Conservation (phyloP, 2,888 invertebrate species). For the Panopea generosa region DNA sequence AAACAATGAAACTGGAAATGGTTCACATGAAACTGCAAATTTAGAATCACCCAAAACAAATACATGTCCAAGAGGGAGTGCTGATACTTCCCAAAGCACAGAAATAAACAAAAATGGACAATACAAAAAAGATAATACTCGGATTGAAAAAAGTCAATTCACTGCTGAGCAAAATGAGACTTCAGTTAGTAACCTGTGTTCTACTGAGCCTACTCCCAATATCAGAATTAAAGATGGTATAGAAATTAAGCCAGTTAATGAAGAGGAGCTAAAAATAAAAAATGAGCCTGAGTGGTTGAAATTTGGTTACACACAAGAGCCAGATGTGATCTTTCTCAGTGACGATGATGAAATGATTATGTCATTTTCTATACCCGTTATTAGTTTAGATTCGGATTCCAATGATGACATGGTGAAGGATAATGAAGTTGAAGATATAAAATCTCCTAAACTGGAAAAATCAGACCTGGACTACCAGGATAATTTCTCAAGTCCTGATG, state of each 20-base stretch:
- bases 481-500: conserved; percentile 26
- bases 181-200: not conserved
- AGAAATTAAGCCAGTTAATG: not conserved
- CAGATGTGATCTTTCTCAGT: conserved; percentile 52
- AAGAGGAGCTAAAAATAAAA: conserved; percentile 19
- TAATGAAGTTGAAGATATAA: not conserved
- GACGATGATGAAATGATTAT: conserved; percentile 51
- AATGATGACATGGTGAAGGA: conserved; percentile 15
- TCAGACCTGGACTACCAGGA: conserved; percentile 14
- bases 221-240: not conserved
- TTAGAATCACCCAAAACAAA: no score
- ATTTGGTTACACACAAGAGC: conserved; percentile 56
- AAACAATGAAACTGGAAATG: no score
- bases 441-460: conserved; percentile 7
- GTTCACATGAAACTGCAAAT: no score
- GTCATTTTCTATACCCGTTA: conserved; percentile 36
- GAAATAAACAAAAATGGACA: no score
- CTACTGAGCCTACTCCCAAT: not conserved
- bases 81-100: no score
- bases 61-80: no score
- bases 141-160: not conserved
- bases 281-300: conserved; percentile 52
- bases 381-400: conserved; percentile 26
- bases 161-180: not conserved
- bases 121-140: no score